phyloP scores from a whole-genome alignment of 2,888 invertebrate species.

The Aleiodes leptofemur region DNA sequence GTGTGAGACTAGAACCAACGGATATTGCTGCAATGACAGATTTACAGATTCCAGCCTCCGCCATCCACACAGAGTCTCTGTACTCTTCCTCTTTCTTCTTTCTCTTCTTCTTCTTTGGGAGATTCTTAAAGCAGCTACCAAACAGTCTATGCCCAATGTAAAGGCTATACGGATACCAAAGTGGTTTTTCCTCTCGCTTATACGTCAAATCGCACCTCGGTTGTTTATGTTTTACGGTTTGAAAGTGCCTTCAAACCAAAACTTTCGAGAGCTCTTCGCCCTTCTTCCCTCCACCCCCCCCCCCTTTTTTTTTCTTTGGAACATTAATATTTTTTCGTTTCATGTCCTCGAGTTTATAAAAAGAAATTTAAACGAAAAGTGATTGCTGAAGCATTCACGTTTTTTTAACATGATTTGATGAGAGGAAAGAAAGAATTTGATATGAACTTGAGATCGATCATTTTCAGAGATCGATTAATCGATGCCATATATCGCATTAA shows the following conservation, averaged over 20 bases:
- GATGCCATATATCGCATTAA: too few relatives aligned
- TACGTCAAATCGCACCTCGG: slow-evolving; percentile 73
- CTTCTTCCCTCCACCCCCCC: not conserved
- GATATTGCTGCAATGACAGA: slow-evolving; percentile 73
- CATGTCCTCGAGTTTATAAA: slow-evolving; percentile 28
- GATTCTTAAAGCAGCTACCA: slow-evolving; percentile 65
- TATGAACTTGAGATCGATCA: too few relatives aligned
- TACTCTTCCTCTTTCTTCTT: not conserved
- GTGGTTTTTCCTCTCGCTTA: slow-evolving; percentile 51
- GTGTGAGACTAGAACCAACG: slow-evolving; percentile 50
- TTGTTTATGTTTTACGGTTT: slow-evolving; percentile 69
- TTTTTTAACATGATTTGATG: too few relatives aligned
- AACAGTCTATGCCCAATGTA: slow-evolving; percentile 27
- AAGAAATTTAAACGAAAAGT: slow-evolving; percentile 19
- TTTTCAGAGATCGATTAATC: too few relatives aligned
- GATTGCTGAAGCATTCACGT: not conserved
- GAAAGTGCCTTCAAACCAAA: slow-evolving; percentile 47
- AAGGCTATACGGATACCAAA: slow-evolving; percentile 50
- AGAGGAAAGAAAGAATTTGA: too few relatives aligned
- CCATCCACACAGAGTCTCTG: slow-evolving; percentile 44
- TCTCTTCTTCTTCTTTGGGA: slow-evolving; percentile 45
- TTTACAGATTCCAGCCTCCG: slow-evolving; percentile 74
- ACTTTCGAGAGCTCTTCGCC: slow-evolving; percentile 54
- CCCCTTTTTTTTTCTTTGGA: slow-evolving; percentile 6
- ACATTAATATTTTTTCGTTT: slow-evolving; percentile 17